Evolutionary conservation across 2,888 invertebrate species (phyloP).

Genomic region (Protonemura montana): DNA sequence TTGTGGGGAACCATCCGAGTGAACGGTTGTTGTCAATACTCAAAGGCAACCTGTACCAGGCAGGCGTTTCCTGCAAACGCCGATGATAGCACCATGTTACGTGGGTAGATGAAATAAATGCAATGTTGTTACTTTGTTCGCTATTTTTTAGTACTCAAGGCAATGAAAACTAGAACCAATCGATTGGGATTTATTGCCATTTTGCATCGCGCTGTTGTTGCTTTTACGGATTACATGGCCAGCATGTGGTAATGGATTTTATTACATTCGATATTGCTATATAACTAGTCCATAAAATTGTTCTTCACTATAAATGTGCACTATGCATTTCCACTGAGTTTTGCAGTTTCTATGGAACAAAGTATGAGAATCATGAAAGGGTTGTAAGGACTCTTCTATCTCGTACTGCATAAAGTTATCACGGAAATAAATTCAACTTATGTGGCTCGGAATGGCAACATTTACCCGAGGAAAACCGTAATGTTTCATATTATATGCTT

Average conservation of each 20-base stretch:
- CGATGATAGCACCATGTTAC: neutral
- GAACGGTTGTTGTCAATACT: neutral
- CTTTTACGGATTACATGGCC: conserved; percentile 17
- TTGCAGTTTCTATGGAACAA: conserved; percentile 9
- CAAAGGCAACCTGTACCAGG: neutral
- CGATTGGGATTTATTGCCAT: conserved; percentile 27
- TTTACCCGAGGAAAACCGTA: conserved; percentile 34
- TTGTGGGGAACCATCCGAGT: neutral
- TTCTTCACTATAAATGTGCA: neutral
- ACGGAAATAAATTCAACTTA: conserved; percentile 32
- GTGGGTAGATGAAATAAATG: conserved; percentile 30
- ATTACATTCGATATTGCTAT: conserved; percentile 5
- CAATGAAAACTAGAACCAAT: conserved; percentile 28
- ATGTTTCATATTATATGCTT: conserved; percentile 39
- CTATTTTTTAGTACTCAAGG: conserved; percentile 1
- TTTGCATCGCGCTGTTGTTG: conserved; percentile 12
- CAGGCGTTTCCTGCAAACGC: conserved; percentile 12
- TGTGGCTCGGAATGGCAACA: conserved; percentile 33
- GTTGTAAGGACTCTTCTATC: conserved; percentile 7
- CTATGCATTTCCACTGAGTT: neutral
- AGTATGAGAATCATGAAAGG: conserved; percentile 7
- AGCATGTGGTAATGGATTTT: conserved; percentile 19
- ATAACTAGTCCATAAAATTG: conserved; percentile 25
- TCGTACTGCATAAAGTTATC: conserved; percentile 9
- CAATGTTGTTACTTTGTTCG: conserved; percentile 8